Base-by-base conservation (phyloP, 2,797 vertebrate species). In the Sebastes diaconus region DNA sequence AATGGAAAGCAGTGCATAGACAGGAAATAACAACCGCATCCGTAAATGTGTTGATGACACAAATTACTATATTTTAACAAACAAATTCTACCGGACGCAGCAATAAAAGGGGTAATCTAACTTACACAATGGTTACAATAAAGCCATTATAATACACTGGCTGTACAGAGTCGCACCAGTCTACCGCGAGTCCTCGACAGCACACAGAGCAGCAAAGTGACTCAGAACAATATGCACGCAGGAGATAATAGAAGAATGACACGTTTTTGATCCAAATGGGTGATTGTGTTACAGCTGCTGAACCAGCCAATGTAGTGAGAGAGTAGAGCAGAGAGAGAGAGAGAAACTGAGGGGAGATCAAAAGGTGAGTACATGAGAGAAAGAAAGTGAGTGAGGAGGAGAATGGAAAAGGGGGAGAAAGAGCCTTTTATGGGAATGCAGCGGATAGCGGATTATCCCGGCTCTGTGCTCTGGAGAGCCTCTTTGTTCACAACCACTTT, bases 401-500 rank as follows among this genome's bases (percentile, higher is more conserved):
- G 84, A 86, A 81, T 24, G 73, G 79, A 68, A 75, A 83, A 72
- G 59, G 54, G 42, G 50, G 71, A 88, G 88, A 90, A 88, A 81
- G 75, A 81, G 71, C 88, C 92, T 91, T 94, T 94, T 94, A 94
- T 89, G 91, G 93, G 87, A 91, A 90, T 80, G 83, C 75, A 88
- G 83, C 77, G 60, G 85, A 82, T 84, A 75, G 91, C 70, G 81
- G 95, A 95, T 96, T 95, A 95, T 94, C 88, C 84, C 60, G 5
- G 92, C 93, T 92, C 91, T 88, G 79, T 89, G 89, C 89, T 93
- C 88, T 79, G 87, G 86, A 95, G 91, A 94, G 89, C 85, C 84
- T 92, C 93, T 95, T 94, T 95, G 93, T 95, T 94, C 91, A 92
- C 91, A 90, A 91, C 82, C 85, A 91, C 89, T 94, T 88, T 91